Conservation (phyloP, 2,113 vertebrate species). For the Plestiodon gilberti region DNA sequence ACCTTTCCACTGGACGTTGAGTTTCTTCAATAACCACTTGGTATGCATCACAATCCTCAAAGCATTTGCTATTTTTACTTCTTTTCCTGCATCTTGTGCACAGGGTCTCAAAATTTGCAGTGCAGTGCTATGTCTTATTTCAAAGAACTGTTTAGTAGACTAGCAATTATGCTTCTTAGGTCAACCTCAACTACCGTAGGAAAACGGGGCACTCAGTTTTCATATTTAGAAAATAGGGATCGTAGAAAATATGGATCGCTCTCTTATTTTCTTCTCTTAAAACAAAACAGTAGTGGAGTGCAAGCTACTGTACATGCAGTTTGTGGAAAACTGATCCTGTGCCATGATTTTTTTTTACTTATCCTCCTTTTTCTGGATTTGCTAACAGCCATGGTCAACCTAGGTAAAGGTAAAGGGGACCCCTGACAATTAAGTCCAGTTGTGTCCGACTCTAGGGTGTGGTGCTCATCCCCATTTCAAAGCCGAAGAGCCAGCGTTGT, state of each 20-base stretch:
- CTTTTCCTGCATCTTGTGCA: not conserved
- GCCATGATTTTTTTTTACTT: accelerated
- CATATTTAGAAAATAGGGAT: too few relatives aligned
- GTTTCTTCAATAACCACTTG: conserved; percentile 17
- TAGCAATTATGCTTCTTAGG: not conserved
- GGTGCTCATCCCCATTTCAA: too few relatives aligned
- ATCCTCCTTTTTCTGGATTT: not conserved
- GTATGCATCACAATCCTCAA: too few relatives aligned
- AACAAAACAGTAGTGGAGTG: too few relatives aligned
- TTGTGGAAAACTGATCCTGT: too few relatives aligned
- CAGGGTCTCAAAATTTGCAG: not conserved
- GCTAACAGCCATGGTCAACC: too few relatives aligned
- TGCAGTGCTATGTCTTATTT: not conserved
- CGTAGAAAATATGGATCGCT: not conserved
- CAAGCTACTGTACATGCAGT: not conserved
- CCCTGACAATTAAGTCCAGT: too few relatives aligned
- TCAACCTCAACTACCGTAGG: not conserved
- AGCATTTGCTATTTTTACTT: not conserved
- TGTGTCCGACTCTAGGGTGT: too few relatives aligned
- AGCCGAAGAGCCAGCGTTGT: too few relatives aligned
- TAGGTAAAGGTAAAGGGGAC: too few relatives aligned
- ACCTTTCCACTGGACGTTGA: not conserved
- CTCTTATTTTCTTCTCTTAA: not conserved
- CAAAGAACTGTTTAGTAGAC: not conserved
- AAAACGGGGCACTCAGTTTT: not conserved